These are phyloP conservation scores for Pollimyrus isidori DNA, from an alignment of 2,113 vertebrate species.

Conservation along the genomic window DNA sequence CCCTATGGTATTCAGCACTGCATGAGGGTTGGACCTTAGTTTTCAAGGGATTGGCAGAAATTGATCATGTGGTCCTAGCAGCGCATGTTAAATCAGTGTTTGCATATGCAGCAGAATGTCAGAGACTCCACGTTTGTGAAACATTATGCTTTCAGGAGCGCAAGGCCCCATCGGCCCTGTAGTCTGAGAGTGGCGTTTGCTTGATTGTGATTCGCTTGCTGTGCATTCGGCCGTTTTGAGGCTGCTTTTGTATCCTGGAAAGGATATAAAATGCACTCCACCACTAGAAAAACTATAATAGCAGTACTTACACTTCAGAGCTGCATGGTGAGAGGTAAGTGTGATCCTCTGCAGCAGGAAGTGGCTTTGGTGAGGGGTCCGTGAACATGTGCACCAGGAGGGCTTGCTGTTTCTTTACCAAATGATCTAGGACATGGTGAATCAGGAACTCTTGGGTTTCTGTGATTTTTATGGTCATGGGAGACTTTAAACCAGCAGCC, in stretches of 20 bases:
- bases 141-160: not conserved
- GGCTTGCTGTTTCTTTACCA: not conserved
- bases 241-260: not conserved
- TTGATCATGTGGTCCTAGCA: not conserved
- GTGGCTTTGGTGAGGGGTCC: conserved; percentile 5
- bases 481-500: not conserved
- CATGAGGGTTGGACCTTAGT: not conserved
- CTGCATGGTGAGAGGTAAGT: not conserved
- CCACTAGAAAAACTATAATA: not conserved
- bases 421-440: not conserved
- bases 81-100: not conserved
- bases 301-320: not conserved
- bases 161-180: not conserved
- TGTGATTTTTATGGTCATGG: not conserved
- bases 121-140: not conserved
- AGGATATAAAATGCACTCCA: conserved; percentile 13
- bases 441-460: conserved; percentile 7
- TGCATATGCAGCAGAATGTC: not conserved
- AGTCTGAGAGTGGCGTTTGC: not conserved
- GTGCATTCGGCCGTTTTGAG: not conserved
- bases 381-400: not conserved
- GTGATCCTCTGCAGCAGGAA: not conserved
- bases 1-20: conserved; percentile 1
- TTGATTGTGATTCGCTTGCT: not conserved
- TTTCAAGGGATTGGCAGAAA: not conserved